Evolutionary conservation across 2,888 invertebrate species (phyloP).

Genomic region (Panzeria rudis): DNA sequence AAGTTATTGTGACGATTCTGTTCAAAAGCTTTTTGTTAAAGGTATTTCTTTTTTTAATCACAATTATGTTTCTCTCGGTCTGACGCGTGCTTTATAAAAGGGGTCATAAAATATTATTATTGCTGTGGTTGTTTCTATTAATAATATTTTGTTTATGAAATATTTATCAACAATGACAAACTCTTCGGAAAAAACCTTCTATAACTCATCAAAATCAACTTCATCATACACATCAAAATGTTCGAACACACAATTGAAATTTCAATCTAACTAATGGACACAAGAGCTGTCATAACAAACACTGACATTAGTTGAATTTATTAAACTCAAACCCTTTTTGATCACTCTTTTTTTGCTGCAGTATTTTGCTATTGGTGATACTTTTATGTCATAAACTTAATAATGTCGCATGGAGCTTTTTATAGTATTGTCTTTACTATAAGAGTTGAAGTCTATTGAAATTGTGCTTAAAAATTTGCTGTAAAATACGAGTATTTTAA

Average conservation of each 20-base stretch:
- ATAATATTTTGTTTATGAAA: constrained; percentile 72
- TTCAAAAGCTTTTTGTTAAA: constrained; percentile 9
- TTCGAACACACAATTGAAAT: constrained; percentile 50
- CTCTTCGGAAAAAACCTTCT: background rate
- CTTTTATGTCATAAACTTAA: constrained; percentile 49
- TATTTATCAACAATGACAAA: constrained; percentile 61
- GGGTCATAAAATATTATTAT: constrained; percentile 16
- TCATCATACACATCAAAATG: constrained; percentile 1
- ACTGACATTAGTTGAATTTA: constrained; percentile 56
- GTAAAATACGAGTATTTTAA: constrained; percentile 13
- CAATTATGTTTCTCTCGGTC: too few relatives aligned
- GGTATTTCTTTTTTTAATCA: constrained; percentile 8
- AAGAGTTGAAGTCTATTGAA: constrained; percentile 1
- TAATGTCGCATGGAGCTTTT: constrained; percentile 7
- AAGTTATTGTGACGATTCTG: constrained; percentile 16
- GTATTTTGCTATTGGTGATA: constrained; percentile 6
- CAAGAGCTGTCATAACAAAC: constrained; percentile 59
- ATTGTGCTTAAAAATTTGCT: constrained; percentile 14
- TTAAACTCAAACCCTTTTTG: constrained; percentile 23
- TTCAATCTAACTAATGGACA: constrained; percentile 65
- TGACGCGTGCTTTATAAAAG: background rate
- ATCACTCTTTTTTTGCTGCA: background rate
- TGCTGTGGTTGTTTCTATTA: constrained; percentile 57
- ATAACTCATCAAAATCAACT: background rate
- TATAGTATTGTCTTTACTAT: background rate